Evolutionary conservation across 2,888 invertebrate genomes (phyloP), one percentile per base, ranked within the genome.

Genomic region (Periphyllus acericola): DNA sequence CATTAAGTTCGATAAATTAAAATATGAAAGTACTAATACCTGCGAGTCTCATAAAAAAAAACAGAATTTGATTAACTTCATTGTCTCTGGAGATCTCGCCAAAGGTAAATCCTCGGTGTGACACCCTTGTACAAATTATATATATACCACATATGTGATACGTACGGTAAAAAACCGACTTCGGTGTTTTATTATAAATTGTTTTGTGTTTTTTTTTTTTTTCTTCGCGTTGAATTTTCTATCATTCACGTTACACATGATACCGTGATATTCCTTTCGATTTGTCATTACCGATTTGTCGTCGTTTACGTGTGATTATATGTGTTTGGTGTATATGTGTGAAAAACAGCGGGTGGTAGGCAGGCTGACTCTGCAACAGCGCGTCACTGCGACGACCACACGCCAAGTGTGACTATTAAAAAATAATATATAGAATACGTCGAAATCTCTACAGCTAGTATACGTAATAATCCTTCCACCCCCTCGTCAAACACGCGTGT

Each of bases 271-370:
- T 46, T 85, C 32, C 34, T 46, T 84, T 68, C 66, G 52, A 68
- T 78, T 78, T 68, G 75, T 83, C 75, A 76, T 76, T 84, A 84
- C 84, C 75, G 84, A 84, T 76, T 76, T 85, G 84, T 78, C 76
- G 76, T 68, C 76, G 84, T 83, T 74, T 82, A 52, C 19, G 36
- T 34, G 3, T n/a, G n/a, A n/a, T n/a, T n/a, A 36, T 36, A 36
- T 6, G 46, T 34, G 29, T 34, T 25, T 21, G 36, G n/a, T n/a
- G 34, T 66, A 29, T 83, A 34, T 76, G 66, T 78, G 76, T 34
- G 76, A 68, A 36, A 78, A 76, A 76, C 76, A 68, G 78, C 76
- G 34, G 76, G 84, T 4, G 76, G 76, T 52, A 68, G 0, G 17
- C 17, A 68, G 17, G 29, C 66, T 29, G n/a, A 72, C 72, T 52